Base-by-base conservation (phyloP, 1,140 invertebrate species). In the Trachelipus rathkii region DNA sequence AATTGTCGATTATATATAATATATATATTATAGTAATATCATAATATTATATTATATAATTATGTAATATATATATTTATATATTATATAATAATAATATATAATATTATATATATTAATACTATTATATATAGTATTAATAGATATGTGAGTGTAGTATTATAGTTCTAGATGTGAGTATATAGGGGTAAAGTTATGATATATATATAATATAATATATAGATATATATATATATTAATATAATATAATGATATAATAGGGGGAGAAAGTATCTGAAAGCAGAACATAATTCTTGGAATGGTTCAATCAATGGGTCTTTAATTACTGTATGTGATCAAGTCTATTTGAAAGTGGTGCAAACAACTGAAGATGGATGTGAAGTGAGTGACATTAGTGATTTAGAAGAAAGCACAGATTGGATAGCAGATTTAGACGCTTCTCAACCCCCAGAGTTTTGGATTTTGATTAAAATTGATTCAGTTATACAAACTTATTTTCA, bases 401-500 rank as follows among this genome's bases (percentile, higher is more conserved):
- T 86, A 72, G 89, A 89, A 75, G 89, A 90, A 75, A 89, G 86
- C 70, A 76, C 74, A 79, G 87, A 88, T 66, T 90, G 89, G 89
- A 81, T 89, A 10, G 83, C 84, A 73, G 87, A 89, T 73, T 81
- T 79, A 72, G 77, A 81, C 24, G 60, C 76, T 10, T 73, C 89
- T 5, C 87, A 86, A 69, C 83, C 87, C 75, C 84, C 86, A 11
- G 79, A 80, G 71, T 93, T 93, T 84, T 93, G 92, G 92, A 84
- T 93, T 0, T 90, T 93, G 71, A 84, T 92, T 80, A 87, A 87
- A 77, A 86, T 93, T 15, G 87, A 88, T 74, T 82, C 85, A 66
- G 84, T 87, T 67, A 90, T 92, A 2, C 88, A 88, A 67, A 84
- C 91, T 11, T 93, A 90, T 84, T 93, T 92, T 83, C 92, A 93